phyloP scores from a whole-genome alignment of 2,888 invertebrate species.

The Cactoblastis cactorum region DNA sequence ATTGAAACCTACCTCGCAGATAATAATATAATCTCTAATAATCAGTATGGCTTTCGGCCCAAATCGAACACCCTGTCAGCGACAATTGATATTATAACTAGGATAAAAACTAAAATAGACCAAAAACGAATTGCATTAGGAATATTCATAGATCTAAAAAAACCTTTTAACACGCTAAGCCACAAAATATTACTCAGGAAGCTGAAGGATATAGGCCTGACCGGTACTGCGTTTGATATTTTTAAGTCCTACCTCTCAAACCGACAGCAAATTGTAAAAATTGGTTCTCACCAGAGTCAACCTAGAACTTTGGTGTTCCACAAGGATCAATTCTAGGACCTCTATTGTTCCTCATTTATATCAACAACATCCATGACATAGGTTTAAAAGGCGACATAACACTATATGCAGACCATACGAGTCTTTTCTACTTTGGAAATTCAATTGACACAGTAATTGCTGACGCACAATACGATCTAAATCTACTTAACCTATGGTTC shows the following conservation, averaged over 20 bases:
- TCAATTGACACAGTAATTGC: background rate
- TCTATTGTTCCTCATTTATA: too few relatives aligned
- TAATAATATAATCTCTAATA: background rate
- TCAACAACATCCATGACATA: background rate
- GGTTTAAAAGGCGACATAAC: background rate
- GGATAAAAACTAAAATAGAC: too few relatives aligned
- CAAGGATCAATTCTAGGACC: too few relatives aligned
- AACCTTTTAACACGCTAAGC: background rate
- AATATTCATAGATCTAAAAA: background rate
- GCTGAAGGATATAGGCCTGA: background rate
- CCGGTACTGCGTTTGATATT: background rate
- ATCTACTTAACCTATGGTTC: background rate
- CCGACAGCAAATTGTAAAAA: background rate
- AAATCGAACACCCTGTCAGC: slow-evolving; percentile 10
- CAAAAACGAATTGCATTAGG: too few relatives aligned
- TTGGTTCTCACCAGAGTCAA: background rate
- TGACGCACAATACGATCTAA: background rate
- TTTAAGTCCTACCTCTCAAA: background rate
- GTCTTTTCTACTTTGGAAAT: background rate
- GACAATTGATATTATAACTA: slow-evolving; percentile 8
- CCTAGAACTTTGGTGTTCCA: background rate
- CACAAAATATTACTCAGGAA: background rate
- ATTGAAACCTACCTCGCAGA: background rate
- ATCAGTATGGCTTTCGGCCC: slow-evolving; percentile 7
- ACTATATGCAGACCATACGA: background rate